A percentile compares a stretch with the other conserved stretches of the same genome.
phyloP scores from a whole-genome alignment of 2,797 vertebrate genomes.

The Falco biarmicus region DNA sequence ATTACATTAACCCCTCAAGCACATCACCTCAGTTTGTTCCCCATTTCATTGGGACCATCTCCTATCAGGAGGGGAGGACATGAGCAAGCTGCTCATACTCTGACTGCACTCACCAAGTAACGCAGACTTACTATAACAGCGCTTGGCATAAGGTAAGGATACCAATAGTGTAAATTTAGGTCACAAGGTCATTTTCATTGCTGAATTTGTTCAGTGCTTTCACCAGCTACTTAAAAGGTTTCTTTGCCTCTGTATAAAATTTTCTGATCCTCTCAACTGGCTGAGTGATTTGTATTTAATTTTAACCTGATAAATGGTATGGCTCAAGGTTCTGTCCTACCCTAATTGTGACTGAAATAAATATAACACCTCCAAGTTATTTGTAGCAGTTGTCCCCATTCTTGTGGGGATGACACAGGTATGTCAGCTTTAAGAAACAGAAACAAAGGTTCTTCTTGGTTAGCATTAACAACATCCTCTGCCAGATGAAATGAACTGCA shows the following conservation, averaged over 20 bases:
- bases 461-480: neutral
- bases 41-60: neutral
- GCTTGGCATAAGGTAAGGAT: neutral
- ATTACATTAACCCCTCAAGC: neutral
- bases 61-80: neutral
- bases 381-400: slow-evolving; percentile 32
- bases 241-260: neutral
- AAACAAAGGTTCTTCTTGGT: neutral
- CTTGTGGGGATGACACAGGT: neutral
- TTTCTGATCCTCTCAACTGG: neutral
- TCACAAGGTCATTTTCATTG: neutral
- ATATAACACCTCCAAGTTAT: neutral
- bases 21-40: neutral
- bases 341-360: slow-evolving; percentile 36
- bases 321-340: slow-evolving; percentile 50
- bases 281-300: neutral
- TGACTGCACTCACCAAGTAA: neutral
- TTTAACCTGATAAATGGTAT: neutral
- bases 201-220: neutral
- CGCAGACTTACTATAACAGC: neutral
- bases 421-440: neutral
- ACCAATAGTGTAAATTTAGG: neutral
- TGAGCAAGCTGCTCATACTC: neutral
- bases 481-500: neutral
- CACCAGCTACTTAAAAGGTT: neutral